Conservation (phyloP, 2,113 vertebrate species). For the Girardinichthys multiradiatus region DNA sequence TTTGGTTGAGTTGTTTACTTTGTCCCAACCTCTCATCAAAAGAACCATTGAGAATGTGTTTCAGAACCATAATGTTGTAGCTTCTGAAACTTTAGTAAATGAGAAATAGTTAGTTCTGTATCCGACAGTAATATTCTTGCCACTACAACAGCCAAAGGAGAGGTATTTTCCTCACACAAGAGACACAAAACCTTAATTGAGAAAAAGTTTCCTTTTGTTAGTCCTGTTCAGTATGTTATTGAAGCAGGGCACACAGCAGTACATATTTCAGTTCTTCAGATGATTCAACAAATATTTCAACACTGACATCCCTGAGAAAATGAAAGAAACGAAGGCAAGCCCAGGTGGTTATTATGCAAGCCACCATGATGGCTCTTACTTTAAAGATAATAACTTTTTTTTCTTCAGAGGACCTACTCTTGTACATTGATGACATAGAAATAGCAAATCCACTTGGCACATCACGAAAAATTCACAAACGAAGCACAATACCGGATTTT, state of each 20-base stretch:
- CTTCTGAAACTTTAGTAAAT: conserved; percentile 6
- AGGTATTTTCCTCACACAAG: neutral
- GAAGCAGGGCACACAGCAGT: conserved; percentile 13
- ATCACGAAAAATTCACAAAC: conserved; percentile 38
- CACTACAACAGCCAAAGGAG: neutral
- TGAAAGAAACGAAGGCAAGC: conserved; percentile 1
- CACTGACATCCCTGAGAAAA: conserved; percentile 16
- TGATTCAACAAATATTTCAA: conserved; percentile 14
- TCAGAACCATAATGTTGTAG: neutral
- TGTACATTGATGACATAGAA: conserved; percentile 21
- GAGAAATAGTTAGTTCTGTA: neutral
- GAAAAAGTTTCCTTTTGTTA: conserved; percentile 2
- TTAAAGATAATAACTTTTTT: conserved; percentile 1
- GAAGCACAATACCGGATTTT: conserved; percentile 40
- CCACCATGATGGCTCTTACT: conserved; percentile 6
- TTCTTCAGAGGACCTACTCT: neutral
- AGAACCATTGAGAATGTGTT: neutral
- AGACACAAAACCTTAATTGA: conserved; percentile 9
- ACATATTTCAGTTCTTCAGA: conserved; percentile 8
- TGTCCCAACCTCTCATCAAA: conserved; percentile 1
- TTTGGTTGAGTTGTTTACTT: conserved; percentile 12
- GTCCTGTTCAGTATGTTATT: conserved; percentile 10
- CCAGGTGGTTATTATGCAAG: neutral
- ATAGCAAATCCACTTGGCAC: conserved; percentile 21
- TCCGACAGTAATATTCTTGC: neutral